A percentile compares a stretch with the other conserved stretches of the same genome.
Conservation (phyloP, 2,113 vertebrate genomes). For the Ophiodon elongatus region DNA sequence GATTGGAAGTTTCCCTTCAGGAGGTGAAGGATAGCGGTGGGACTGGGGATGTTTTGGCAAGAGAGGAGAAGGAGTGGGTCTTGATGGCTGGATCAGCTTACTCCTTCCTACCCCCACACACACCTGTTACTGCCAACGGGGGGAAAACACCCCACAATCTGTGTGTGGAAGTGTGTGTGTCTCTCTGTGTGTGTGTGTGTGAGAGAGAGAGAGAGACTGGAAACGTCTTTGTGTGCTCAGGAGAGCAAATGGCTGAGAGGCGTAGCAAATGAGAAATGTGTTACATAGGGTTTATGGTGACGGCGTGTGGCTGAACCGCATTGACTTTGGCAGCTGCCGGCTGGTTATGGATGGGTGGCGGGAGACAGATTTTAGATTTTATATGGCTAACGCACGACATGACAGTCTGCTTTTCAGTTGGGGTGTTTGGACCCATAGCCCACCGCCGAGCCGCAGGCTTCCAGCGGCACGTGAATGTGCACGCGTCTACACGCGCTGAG, state of each 20-base stretch:
- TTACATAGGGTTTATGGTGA: conserved; percentile 77
- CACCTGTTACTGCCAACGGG: conserved; percentile 72
- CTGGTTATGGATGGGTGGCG: conserved; percentile 48
- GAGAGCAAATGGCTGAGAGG: conserved; percentile 71
- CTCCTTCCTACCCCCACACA: conserved; percentile 60
- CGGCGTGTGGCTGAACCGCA: conserved; percentile 56
- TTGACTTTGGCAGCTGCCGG: conserved; percentile 63
- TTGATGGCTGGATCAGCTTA: conserved; percentile 71
- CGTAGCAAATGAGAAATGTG: conserved; percentile 77
- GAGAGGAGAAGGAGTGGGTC: conserved; percentile 51
- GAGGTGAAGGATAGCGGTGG: conserved; percentile 53
- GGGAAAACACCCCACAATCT: conserved; percentile 31
- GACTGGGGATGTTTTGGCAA: conserved; percentile 61
- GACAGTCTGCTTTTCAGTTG: conserved; percentile 51
- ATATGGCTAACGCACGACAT: conserved; percentile 37
- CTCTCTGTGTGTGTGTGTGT: background rate
- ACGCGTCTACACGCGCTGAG: conserved; percentile 16
- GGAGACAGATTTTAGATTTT: conserved; percentile 62
- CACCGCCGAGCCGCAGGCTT: background rate
- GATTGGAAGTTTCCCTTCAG: conserved; percentile 79
- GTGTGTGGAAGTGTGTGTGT: conserved; percentile 6
- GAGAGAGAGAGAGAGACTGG: background rate
- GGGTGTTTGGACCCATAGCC: conserved; percentile 25
- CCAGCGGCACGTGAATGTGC: background rate
- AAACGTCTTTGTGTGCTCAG: conserved; percentile 53